phyloP scores from a whole-genome alignment of 2,797 vertebrate species.

The Iguana delicatissima region DNA sequence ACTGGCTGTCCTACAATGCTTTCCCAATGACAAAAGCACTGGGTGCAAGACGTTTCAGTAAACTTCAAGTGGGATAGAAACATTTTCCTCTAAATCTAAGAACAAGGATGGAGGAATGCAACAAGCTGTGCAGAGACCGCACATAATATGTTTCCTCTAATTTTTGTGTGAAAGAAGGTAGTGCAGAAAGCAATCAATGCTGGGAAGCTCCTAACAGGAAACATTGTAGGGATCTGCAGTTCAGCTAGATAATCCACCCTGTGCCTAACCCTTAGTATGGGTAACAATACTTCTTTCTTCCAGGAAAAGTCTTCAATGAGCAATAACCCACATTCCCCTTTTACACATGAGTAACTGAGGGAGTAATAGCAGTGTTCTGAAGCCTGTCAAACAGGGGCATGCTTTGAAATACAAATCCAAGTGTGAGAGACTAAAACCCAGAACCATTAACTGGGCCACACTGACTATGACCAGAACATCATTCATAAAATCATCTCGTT shows the following conservation, averaged over 20 bases:
- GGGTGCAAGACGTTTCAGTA: not conserved
- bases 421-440: not conserved
- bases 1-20: not conserved
- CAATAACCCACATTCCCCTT: not conserved
- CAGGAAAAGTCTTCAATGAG: not conserved
- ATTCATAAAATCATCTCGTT: not conserved
- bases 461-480: not conserved
- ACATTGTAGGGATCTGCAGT: not conserved
- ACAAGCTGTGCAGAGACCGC: not conserved
- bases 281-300: not conserved
- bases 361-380: not conserved
- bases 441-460: too few relatives aligned
- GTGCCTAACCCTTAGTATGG: not conserved
- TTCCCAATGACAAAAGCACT: not conserved
- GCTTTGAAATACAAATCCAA: not conserved
- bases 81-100: not conserved
- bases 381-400: not conserved
- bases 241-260: not conserved
- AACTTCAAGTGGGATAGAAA: not conserved
- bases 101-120: not conserved
- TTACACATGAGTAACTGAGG: not conserved
- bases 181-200: too few relatives aligned
- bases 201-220: not conserved
- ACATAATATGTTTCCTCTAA: not conserved
- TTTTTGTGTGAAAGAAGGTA: not conserved